Base-by-base conservation (phyloP, 2,113 vertebrate species). In the Elephas maximus region DNA sequence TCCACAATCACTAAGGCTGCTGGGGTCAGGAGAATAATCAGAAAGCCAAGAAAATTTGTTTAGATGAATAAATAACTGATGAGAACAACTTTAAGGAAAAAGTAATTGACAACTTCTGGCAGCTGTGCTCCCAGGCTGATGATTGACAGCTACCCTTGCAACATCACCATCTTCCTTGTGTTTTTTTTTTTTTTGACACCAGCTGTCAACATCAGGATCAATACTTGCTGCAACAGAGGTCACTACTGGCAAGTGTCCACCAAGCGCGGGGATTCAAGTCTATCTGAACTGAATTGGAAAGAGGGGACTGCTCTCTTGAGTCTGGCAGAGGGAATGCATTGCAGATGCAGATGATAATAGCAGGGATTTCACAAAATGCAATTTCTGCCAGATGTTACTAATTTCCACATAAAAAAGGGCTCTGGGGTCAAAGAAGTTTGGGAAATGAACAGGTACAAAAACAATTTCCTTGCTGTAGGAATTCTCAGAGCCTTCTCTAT, bases 1-100 rank as follows among this genome's bases (percentile, higher is more conserved):
- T 48, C 45, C n/a, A 48, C 44, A 51, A 88, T 92, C 71, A 53
- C 24, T 97, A 88, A 94, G 76, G 62, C n/a, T 95, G 8, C 26
- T 91, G 48, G 15, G 45, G 26, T 94, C 21, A 65, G 69, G 67
- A 92, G 67, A 97, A 91, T 77, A 97, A 91, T 88, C 24, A 95
- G 51, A 85, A 94, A 81, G 5, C 24, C 73, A 74, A 2, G 17
- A 37, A 88, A 93, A 41, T 85, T 94, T 92, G 53, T 94, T 95
- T 73, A 96, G 48, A 78, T 96, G 71, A 92, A 96, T 60, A 96
- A 93, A 82, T 44, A 83, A 86, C 37, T 87, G 48, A 82, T 33
- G 15, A 94, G 51, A 91, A 76, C 24, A 96, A 79, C 10, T 44
- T 57, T 28, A 24, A 78, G 24, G 57, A 86, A 71, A 90, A 96